Evolutionary conservation across 2,888 invertebrate species (phyloP), one percentile per base, ranked within the genome.

Genomic region (Nezara viridula): DNA sequence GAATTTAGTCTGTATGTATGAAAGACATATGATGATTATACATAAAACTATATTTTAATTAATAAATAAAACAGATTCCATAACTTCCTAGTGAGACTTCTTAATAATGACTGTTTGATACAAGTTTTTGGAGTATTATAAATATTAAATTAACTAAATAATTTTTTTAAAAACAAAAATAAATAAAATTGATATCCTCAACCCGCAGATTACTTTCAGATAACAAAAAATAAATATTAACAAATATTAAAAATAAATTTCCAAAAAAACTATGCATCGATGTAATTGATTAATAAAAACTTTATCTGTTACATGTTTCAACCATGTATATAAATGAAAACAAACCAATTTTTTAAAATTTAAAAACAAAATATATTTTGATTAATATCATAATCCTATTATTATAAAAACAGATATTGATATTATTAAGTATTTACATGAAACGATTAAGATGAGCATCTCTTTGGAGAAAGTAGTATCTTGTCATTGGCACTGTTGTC

Each of bases 401-500:
- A 21, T 81, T 81, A 81, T 81, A 47, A 81, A 81, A 81, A 81
- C 81, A 47, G 44, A 40, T 81, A 44, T 47, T 47, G 40, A 44
- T 81, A 40, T 44, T 81, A 81, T 44, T 44, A 47, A 81, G 44
- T 44, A 81, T 81, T 81, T 81, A 81, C 81, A 81, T n/a, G 32
- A 16, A 47, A 47, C 12, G 77, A 52, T 88, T 81, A 88, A n/a
- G 88, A 85, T 32, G 85, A 81, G 40, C 81, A 77, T 37, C 88
- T 88, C 88, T 88, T 88, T 12, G 88, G 88, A 32, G 88, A 88
- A 55, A 81, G 88, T n/a, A 88, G 81, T 24, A 88, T 88, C 27
- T 81, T 77, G 52, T 89, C 89, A 60, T 89, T 89, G 89, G 89
- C 37, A 86, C 73, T 89, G 66, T 89, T 86, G 73, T 60, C 94